phyloP scores from a whole-genome alignment of 2,113 vertebrate genomes.

The Phalacrocorax brasilianus region DNA sequence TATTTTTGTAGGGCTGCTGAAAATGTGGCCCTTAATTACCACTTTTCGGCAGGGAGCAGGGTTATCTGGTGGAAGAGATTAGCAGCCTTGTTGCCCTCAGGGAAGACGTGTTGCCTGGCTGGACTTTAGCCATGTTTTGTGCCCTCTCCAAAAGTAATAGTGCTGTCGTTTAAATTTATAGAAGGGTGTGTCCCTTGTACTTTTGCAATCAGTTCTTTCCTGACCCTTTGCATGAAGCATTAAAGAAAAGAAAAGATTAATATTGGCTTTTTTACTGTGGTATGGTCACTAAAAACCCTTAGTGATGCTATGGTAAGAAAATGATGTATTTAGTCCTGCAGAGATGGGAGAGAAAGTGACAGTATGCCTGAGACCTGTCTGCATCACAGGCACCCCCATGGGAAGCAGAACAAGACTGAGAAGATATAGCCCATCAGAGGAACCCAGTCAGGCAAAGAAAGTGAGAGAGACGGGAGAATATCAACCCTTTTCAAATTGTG shows the following conservation, averaged over 20 bases:
- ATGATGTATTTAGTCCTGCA: not conserved
- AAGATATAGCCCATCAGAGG: not conserved
- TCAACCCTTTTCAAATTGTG: not conserved
- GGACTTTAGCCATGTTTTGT: not conserved
- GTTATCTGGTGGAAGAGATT: not conserved
- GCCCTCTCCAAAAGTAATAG: conserved; percentile 5
- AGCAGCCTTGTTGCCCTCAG: not conserved
- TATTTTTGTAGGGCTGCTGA: not conserved
- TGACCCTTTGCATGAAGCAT: not conserved
- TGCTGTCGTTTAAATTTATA: not conserved
- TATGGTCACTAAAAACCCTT: not conserved
- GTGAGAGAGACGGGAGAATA: not conserved
- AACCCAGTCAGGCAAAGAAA: not conserved
- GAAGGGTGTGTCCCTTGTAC: not conserved
- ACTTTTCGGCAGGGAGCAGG: not conserved
- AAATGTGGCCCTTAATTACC: not conserved
- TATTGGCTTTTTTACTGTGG: not conserved
- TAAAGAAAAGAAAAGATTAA: not conserved
- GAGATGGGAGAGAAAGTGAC: not conserved
- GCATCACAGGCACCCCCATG: not conserved
- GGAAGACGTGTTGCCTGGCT: not conserved
- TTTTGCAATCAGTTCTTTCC: not conserved
- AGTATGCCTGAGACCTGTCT: not conserved
- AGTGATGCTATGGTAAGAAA: not conserved
- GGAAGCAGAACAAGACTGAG: not conserved